These are phyloP conservation scores for Eriocheir sinensis DNA, from an alignment of 1,140 invertebrate species.

Conservation along the genomic window DNA sequence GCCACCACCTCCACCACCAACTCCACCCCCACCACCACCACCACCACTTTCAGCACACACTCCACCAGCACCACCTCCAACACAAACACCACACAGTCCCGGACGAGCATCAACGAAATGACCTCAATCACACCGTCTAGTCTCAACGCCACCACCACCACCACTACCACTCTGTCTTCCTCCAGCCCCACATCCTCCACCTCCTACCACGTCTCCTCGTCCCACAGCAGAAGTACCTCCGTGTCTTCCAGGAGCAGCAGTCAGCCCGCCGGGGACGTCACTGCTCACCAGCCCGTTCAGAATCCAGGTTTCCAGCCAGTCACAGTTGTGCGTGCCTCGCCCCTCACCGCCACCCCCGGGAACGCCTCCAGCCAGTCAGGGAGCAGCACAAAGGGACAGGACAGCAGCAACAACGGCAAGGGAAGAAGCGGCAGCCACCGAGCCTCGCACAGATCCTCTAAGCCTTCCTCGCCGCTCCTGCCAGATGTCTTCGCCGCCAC, in stretches of 20 bases:
- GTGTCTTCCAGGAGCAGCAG: neutral
- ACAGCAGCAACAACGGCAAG: neutral
- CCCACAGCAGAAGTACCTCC: neutral
- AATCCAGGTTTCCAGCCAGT: neutral
- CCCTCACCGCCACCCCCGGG: neutral
- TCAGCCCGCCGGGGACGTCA: neutral
- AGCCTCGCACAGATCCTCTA: neutral
- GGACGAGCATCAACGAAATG: neutral
- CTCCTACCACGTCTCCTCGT: neutral
- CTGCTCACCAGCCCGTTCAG: neutral
- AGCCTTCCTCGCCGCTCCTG: neutral
- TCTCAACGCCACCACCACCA: neutral
- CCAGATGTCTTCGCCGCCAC: neutral
- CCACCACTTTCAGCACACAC: neutral
- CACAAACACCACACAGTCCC: neutral
- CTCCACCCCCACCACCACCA: neutral
- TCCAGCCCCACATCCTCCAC: constrained; percentile 14
- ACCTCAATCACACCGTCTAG: constrained; percentile 20
- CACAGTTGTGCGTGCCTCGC: neutral
- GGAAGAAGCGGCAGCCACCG: neutral
- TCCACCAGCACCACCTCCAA: neutral
- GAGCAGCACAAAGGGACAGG: neutral
- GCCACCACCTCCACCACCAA: neutral
- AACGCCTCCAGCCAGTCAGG: neutral
- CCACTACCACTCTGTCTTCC: constrained; percentile 17